Conservation (phyloP, 2,888 invertebrate genomes). For the Rotaria socialis region DNA sequence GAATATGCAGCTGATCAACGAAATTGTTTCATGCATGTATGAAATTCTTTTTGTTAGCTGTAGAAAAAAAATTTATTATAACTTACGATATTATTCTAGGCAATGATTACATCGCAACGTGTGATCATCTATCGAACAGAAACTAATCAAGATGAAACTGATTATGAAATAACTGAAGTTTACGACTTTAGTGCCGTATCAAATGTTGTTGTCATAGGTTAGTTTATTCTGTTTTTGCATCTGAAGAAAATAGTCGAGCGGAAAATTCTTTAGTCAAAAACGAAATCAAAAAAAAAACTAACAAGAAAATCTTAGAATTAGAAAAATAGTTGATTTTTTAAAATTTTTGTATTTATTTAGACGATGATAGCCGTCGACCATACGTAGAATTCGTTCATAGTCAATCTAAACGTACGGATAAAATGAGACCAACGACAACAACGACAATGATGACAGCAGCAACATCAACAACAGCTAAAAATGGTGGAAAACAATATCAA, state of each 20-base stretch:
- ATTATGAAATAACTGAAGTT: neutral
- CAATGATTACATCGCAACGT: conserved; percentile 33
- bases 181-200: neutral
- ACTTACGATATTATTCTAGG: neutral
- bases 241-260: too few relatives aligned
- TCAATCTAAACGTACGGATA: neutral
- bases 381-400: neutral
- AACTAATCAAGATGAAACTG: neutral
- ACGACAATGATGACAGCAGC: neutral
- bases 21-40: neutral
- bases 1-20: neutral
- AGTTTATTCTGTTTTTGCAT: neutral
- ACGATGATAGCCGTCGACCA: neutral
- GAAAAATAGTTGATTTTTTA: too few relatives aligned
- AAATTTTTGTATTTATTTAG: neutral
- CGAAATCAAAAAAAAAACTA: too few relatives aligned
- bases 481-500: neutral
- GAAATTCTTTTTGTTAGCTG: neutral
- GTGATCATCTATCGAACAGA: conserved; percentile 3
- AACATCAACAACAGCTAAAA: too few relatives aligned
- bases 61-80: too few relatives aligned
- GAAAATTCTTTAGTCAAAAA: too few relatives aligned
- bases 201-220: conserved; percentile 9
- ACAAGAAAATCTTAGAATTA: too few relatives aligned
- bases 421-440: neutral